Evolutionary conservation across 2,113 vertebrate species (phyloP), one percentile per base, ranked within the genome.

Genomic region (Pygoscelis adeliae): DNA sequence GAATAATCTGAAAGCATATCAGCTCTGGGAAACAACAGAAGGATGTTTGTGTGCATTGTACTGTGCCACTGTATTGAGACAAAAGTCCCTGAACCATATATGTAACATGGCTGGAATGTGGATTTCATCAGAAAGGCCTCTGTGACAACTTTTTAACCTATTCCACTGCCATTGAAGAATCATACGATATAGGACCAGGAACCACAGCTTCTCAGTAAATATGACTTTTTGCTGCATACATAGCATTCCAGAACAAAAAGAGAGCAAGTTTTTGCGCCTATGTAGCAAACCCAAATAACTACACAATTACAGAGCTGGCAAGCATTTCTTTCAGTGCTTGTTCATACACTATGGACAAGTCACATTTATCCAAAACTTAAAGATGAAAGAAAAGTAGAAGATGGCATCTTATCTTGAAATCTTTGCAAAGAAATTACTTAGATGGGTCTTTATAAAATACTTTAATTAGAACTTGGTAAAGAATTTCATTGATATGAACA

Each of bases 151-250:
- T 86, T 44, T 72, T 65, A 34, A 40, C 1, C 0, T 69, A 34
- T 52, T 61, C 13, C 27, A 40, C 23, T 80, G 36, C 13, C 13
- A 49, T 3, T 55, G 17, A 92, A 95, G 49, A 36, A n/a, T 65
- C 58, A 56, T 4, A 20, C 0, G 0, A 22, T 58, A 42, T 3
- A 46, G 5, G 20, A 58, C 21, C 9, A 69, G 49, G 27, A 87
- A 56, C 4, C 5, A 77, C 18, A 47, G 6, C 16, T 77, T 72
- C 38, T 61, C 49, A 72, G 22, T 29, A 71, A 73, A 27, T 7
- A 5, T 40, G 36, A 27, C 44, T 53, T 47, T 79, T 36, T 73
- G 6, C 20, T 71, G 9, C 14, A 21, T 9, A 22, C 1, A 7
- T 17, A 59, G 10, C 13, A 17, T 2, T 52, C 19, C 16, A 86